Percentiles rank a stretch among this genome's conserved stretches.
These are phyloP conservation scores for Cygnus buccinator DNA, from an alignment of 2,113 vertebrate species.

Conservation along the genomic window DNA sequence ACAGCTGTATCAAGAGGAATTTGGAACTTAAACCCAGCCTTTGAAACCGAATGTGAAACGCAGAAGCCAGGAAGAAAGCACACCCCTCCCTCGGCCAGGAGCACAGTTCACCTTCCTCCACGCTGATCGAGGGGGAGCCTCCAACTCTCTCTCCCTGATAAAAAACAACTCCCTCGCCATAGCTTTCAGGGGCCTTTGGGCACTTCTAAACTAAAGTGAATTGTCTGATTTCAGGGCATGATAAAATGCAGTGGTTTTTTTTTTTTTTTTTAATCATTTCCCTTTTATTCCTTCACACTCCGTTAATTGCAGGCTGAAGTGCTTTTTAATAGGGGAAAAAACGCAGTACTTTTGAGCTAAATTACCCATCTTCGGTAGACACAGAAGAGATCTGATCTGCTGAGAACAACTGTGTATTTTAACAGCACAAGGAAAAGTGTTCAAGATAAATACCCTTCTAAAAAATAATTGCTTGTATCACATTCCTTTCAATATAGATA, in stretches of 20 bases:
- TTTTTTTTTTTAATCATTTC: background rate
- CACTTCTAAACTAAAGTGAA: background rate
- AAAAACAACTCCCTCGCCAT: background rate
- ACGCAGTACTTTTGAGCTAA: background rate
- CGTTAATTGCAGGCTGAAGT: constrained; percentile 35
- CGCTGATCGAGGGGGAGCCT: background rate
- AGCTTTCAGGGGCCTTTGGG: background rate
- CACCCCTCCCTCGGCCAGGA: background rate
- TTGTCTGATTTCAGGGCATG: background rate
- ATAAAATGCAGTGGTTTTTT: background rate
- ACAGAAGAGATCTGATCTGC: background rate
- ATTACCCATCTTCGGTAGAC: background rate
- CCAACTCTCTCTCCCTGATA: background rate
- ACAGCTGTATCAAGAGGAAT: background rate
- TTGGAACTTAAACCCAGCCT: background rate
- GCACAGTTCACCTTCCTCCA: background rate
- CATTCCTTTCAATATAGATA: background rate
- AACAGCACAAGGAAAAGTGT: background rate
- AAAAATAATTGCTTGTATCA: constrained; percentile 11
- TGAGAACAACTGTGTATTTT: background rate
- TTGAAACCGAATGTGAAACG: background rate
- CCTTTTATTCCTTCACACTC: background rate
- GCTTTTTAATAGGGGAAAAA: background rate
- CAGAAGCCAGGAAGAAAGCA: background rate
- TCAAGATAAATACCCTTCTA: constrained; percentile 14